Conservation (phyloP, 2,797 vertebrate genomes). For the Bucorvus abyssinicus region DNA sequence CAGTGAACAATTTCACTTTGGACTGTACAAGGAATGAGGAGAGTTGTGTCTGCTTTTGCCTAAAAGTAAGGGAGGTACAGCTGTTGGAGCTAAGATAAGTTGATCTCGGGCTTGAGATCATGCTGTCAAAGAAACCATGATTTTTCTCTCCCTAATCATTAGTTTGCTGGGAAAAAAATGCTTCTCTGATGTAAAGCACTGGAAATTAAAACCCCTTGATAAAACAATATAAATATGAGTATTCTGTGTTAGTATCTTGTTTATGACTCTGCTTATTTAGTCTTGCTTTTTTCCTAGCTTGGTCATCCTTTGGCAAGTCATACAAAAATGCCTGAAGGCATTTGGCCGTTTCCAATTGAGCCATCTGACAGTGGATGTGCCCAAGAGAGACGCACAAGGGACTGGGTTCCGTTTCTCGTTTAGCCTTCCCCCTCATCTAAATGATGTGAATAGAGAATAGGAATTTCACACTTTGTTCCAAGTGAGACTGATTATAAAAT, state of each 20-base stretch:
- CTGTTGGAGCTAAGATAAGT: neutral
- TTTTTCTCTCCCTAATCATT: neutral
- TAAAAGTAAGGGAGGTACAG: neutral
- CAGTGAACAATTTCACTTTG: neutral
- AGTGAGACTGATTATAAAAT: neutral
- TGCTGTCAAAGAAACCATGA: neutral
- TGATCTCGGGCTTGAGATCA: neutral
- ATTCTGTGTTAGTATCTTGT: neutral
- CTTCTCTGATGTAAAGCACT: neutral
- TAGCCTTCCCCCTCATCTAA: neutral
- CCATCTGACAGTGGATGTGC: neutral
- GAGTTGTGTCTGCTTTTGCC: neutral
- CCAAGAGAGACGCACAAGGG: neutral
- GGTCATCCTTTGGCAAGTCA: neutral
- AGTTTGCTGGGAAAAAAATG: neutral
- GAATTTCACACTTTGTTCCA: neutral
- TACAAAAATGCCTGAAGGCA: neutral
- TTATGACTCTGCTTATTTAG: neutral
- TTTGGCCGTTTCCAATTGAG: neutral
- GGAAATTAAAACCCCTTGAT: neutral
- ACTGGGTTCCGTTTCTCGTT: neutral
- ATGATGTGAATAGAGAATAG: neutral
- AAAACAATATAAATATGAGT: neutral
- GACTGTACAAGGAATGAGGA: neutral
- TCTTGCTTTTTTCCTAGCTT: neutral